Base-by-base conservation (phyloP, 2,888 invertebrate species). In the Aradus depressus region DNA sequence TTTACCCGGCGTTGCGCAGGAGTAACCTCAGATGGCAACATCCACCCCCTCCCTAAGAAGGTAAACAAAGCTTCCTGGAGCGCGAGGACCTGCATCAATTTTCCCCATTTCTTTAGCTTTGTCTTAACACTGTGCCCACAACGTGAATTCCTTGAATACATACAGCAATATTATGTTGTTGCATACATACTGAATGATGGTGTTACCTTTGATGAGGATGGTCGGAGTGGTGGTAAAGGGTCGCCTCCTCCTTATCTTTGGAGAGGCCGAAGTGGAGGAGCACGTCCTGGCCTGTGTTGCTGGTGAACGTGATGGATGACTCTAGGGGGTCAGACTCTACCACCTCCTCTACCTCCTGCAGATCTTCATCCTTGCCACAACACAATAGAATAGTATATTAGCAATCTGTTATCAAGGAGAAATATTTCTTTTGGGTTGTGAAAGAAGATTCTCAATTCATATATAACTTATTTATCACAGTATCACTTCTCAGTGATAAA, bases 261-360 rank as follows among this genome's bases (percentile, higher is more conserved):
- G 50, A 50, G 8, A 52, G 32, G 12, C 52, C 60, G 45, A 61
- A 61, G 22, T 62, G 61, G 4, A 62, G 56, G 23, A 62, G 51
- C 57, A 63, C 59, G 49, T 62, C 61, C 42, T 62, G 62, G 1
- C 50, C 52, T 4, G 49, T 19, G 12, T 41, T 44, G 3, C 48
- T 45, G 3, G 54, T 47, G 16, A 57, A 38, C 5, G 48, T 48
- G n/a, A 55, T 51, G 5, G 55, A 50, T 25, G 52, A 48, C 23
- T 53, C 32, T 3, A 44, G 41, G 16, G 50, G 32, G 25, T 55
- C 51, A 32, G 21, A 45, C 19, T 45, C 51, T 21, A 39, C 51
- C n/a, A n/a, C n/a, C n/a, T n/a, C n/a, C 23, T 45, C 45, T 22
- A 45, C 45, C 23, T 45, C 45, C 22, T 45, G 45, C 3, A 41